phyloP scores from a whole-genome alignment of 1,140 invertebrate genomes.

The Riptortus pedestris region DNA sequence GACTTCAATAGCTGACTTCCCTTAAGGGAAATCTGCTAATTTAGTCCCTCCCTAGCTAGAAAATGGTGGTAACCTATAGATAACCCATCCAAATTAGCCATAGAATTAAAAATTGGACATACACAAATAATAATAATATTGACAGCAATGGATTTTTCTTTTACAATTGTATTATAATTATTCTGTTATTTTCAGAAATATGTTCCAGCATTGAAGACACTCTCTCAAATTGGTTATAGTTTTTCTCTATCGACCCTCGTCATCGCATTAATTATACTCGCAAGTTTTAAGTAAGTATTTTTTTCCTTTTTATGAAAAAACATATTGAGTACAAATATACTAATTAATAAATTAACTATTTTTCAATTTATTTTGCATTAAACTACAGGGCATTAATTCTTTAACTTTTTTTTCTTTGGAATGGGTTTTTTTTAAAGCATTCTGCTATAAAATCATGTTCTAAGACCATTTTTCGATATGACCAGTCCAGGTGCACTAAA shows the following conservation, averaged over 20 bases:
- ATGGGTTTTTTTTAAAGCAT: too few species aligned
- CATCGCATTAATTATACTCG: constrained; percentile 52
- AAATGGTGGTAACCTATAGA: too few species aligned
- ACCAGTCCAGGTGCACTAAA: too few species aligned
- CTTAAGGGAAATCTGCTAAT: too few species aligned
- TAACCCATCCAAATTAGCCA: too few species aligned
- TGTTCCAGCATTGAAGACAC: constrained; percentile 48
- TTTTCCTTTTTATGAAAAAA: neutral
- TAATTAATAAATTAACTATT: neutral
- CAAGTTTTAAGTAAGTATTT: constrained; percentile 54
- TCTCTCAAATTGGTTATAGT: constrained; percentile 58
- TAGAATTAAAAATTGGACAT: too few species aligned
- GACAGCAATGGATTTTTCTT: neutral
- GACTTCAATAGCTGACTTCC: too few species aligned
- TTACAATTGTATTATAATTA: constrained; percentile 17
- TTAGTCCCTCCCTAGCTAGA: too few species aligned
- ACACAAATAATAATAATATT: neutral
- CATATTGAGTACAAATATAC: neutral
- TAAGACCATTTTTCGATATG: neutral
- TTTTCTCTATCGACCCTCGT: constrained; percentile 54
- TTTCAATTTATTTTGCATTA: too few species aligned
- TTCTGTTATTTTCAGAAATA: constrained; percentile 41
- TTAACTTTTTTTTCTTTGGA: neutral
- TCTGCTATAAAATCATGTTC: neutral
- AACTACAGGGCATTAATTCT: neutral